phyloP scores from a whole-genome alignment of 2,797 vertebrate species.

The Lagorchestes hirsutus region DNA sequence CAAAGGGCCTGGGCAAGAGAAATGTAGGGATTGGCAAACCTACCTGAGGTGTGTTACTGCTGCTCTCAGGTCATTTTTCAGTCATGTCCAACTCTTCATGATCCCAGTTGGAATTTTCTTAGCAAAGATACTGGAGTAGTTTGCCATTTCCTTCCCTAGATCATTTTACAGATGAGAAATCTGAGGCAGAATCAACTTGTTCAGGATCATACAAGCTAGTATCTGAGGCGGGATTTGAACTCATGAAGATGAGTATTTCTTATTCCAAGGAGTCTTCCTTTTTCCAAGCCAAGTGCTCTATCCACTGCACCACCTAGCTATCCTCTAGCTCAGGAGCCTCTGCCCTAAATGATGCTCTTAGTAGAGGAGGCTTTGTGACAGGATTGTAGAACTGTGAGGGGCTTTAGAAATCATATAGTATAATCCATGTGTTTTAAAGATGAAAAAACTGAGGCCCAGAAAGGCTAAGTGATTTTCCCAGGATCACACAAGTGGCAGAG shows the following conservation, averaged over 20 bases:
- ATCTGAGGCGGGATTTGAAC: neutral
- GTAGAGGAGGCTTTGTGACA: neutral
- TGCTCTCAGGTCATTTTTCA: neutral
- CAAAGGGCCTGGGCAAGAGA: neutral
- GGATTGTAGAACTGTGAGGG: neutral
- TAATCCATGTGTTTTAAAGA: neutral
- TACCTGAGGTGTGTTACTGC: neutral
- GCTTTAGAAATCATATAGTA: neutral
- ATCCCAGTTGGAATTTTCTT: neutral
- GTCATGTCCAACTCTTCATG: neutral
- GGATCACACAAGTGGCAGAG: neutral
- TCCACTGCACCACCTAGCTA: neutral
- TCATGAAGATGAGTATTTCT: neutral
- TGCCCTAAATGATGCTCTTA: neutral
- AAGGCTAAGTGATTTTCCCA: neutral
- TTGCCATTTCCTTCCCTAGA: neutral
- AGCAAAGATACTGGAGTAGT: neutral
- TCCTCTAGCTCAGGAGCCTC: neutral
- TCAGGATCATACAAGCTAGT: neutral
- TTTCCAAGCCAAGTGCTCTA: neutral
- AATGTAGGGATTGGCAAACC: neutral
- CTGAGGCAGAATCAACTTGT: neutral
- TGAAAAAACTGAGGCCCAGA: neutral
- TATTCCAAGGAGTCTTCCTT: too few relatives aligned
- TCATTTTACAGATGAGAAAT: slow-evolving; percentile 1